These are phyloP conservation scores for Cossypha niveicapilla DNA, from an alignment of 2,797 vertebrate species.

Conservation along the genomic window DNA sequence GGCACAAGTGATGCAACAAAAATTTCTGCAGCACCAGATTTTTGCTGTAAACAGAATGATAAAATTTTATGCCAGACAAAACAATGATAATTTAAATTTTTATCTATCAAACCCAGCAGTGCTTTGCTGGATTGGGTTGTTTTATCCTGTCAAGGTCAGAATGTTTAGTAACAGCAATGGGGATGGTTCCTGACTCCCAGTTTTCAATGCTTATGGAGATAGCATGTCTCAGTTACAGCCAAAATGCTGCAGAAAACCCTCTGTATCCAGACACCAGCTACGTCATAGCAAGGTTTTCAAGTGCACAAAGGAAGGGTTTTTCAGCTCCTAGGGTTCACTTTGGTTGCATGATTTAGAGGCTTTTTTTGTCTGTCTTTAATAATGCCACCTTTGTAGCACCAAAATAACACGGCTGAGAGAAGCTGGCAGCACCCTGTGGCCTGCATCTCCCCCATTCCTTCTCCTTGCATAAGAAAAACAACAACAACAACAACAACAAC, in stretches of 20 bases:
- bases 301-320: not conserved
- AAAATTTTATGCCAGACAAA: not conserved
- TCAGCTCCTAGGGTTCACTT: not conserved
- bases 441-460: not conserved
- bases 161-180: not conserved
- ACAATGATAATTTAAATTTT: not conserved
- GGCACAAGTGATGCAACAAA: not conserved
- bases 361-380: conserved; percentile 3
- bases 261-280: not conserved
- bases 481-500: not conserved
- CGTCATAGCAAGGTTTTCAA: not conserved
- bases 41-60: not conserved
- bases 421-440: not conserved
- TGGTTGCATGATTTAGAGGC: not conserved
- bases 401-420: not conserved
- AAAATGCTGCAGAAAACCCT: not conserved
- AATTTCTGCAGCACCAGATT: not conserved
- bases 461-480: not conserved
- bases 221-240: not conserved
- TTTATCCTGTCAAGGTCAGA: not conserved
- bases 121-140: not conserved
- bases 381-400: not conserved
- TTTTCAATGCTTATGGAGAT: not conserved
- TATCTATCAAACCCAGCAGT: not conserved
- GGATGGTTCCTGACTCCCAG: not conserved